Percentiles rank a stretch among this genome's conserved stretches.
phyloP scores from a whole-genome alignment of 2,113 vertebrate species.

The Boleophthalmus pectinirostris region DNA sequence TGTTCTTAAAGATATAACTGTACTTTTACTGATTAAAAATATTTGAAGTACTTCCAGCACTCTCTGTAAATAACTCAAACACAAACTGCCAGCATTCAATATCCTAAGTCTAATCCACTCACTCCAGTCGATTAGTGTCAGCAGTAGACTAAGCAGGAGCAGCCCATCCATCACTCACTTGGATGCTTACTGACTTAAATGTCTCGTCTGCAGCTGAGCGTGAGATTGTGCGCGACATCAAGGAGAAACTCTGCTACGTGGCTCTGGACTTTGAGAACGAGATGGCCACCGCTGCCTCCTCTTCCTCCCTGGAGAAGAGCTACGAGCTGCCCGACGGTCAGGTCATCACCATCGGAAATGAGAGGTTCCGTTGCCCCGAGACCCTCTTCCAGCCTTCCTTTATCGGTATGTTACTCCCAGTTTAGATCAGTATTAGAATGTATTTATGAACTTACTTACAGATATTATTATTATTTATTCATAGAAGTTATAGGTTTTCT shows the following conservation, averaged over 20 bases:
- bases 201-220: constrained; percentile 83
- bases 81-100: not conserved
- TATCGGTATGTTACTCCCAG: constrained; percentile 81
- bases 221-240: constrained; percentile 98
- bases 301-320: constrained; percentile 98
- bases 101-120: not conserved
- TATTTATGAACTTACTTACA: too few species aligned
- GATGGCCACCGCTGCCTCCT: constrained; percentile 98
- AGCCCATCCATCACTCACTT: not conserved
- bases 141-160: not conserved
- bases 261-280: constrained; percentile 98
- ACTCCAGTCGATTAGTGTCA: not conserved
- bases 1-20: too few species aligned
- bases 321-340: constrained; percentile 97
- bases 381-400: constrained; percentile 98
- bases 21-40: too few species aligned
- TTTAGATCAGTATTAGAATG: too few species aligned
- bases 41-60: too few species aligned
- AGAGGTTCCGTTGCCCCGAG: constrained; percentile 98
- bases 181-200: not conserved
- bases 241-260: constrained; percentile 98
- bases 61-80: not conserved
- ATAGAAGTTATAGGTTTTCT: too few species aligned
- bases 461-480: too few species aligned
- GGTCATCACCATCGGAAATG: constrained; percentile 98